Evolutionary conservation across 2,113 vertebrate species (phyloP), one percentile per base, ranked within the genome.

Genomic region (Balaenoptera acutorostrata): DNA sequence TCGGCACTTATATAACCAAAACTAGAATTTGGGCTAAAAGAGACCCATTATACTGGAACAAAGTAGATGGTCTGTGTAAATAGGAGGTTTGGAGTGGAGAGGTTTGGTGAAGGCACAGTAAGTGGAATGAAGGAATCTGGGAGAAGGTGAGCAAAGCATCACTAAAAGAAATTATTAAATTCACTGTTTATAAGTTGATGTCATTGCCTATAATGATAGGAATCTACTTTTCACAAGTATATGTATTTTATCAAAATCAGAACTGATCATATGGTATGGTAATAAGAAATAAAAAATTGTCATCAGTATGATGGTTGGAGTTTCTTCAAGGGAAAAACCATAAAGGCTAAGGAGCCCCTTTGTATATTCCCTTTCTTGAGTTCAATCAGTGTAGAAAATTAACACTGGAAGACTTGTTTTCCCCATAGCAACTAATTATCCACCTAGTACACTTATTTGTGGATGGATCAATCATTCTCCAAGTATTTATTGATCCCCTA

Each of bases 1-100:
- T 57, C 21, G 92, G 17, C 5, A 69, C 9, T 57, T 57, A 17
- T 0, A 36, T 55, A 93, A 36, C 9, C 29, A 46, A 46, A 46
- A 7, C 17, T 33, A 89, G 10, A 72, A 23, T 59, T 49, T 39
- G 8, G 14, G 11, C 20, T 33, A 49, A 75, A 49, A 39, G 12
- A 55, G 1, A 27, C 4, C 0, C 3, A 31, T 8, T 52, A 36
- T n/a, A 2, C 2, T 13, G n/a, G 5, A 69, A 41, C 1, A 77
- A 64, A 12, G 10, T 8, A 36, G 46, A 3, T 6, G 8, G 74
- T 74, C 7, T 15, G 9, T 44, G 31, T 23, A 10, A 29, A 55
- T 46, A 20, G 33, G 33, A 69, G 10, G 3, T 33, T 57, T 52
- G 20, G 4, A 77, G 29, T n/a, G 29, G 13, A 13, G 5, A 61